Conservation (phyloP, 2,888 invertebrate genomes). For the Saturnia japonica region DNA sequence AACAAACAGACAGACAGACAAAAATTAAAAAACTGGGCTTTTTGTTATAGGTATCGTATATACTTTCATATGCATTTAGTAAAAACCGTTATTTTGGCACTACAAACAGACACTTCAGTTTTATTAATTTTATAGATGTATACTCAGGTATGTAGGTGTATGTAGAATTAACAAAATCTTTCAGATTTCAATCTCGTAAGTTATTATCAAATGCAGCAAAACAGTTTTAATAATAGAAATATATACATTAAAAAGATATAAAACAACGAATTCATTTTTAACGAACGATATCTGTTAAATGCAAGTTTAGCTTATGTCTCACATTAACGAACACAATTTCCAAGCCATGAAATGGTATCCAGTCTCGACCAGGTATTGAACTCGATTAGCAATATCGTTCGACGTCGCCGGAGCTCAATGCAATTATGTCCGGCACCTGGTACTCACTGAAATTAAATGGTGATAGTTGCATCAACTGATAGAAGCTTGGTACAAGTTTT, state of each 20-base stretch:
- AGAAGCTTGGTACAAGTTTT: slow-evolving; percentile 16
- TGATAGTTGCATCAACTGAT: slow-evolving; percentile 18
- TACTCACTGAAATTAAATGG: slow-evolving; percentile 19
- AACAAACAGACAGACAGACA: too few relatives aligned
- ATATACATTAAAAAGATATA: neutral
- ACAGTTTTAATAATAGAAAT: neutral
- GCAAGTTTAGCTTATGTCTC: neutral
- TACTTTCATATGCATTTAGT: too few relatives aligned
- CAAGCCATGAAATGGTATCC: slow-evolving; percentile 19
- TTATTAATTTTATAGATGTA: too few relatives aligned
- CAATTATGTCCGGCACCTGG: slow-evolving; percentile 31
- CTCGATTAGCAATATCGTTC: slow-evolving; percentile 33
- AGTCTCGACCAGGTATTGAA: slow-evolving; percentile 16
- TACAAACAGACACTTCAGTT: too few relatives aligned
- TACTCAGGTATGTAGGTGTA: too few relatives aligned
- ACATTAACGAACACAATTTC: slow-evolving; percentile 8
- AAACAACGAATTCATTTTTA: neutral
- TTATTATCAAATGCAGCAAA: neutral
- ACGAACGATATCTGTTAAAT: neutral
- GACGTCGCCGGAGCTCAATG: slow-evolving; percentile 26
- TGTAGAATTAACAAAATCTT: too few relatives aligned
- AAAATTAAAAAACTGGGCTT: too few relatives aligned
- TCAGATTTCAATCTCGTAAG: neutral
- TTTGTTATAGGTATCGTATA: too few relatives aligned
- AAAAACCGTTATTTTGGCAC: too few relatives aligned